Evolutionary conservation across 2,797 vertebrate genomes (phyloP), one percentile per base, ranked within the genome.

Genomic region (Cygnus olor): DNA sequence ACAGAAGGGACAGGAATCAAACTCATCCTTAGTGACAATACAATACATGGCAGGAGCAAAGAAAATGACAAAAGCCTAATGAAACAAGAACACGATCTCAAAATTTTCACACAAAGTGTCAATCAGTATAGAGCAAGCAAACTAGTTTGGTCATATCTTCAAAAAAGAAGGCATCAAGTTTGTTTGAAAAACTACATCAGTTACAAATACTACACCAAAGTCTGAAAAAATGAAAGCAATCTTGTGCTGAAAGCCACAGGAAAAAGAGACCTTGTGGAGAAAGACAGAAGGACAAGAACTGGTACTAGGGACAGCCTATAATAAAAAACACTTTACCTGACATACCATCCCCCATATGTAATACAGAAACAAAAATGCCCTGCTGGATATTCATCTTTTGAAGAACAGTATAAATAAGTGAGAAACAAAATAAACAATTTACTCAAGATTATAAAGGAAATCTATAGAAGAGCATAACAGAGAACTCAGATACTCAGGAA

Each of bases 181-280:
- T 40, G 15, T 84, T 0, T 88, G 44, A 30, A 56, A 61, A 53
- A n/a, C 57, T 56, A 3, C 0, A 0, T 10, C 28, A 42, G 16
- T 72, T 54, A 24, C 11, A 32, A 71, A 42, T 21, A 30, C n/a
- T 32, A 28, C 40, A 34, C 28, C 24, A 71, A 74, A 27, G 60
- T 44, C 32, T 25, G 4, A n/a, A 88, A 58, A 80, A 88, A 93
- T 38, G 30, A 80, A 84, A 93, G 51, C 30, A 20, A 1, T 3
- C 10, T 42, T 5, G 0, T 8, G 38, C 51, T 53, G 51, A 51
- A 53, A 53, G 25, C 8, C 51, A 53, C 25, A 3, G 51, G 51
- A 53, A 53, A 53, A 53, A 53, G 49, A 51, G 51, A 53, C 51
- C 25, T 9, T 15, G 51, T 53, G 51, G 51, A 92, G 45, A 45